Percentiles rank a stretch among this genome's conserved stretches.
Conservation (phyloP, 2,888 invertebrate genomes). For the Cloeon dipterum region DNA sequence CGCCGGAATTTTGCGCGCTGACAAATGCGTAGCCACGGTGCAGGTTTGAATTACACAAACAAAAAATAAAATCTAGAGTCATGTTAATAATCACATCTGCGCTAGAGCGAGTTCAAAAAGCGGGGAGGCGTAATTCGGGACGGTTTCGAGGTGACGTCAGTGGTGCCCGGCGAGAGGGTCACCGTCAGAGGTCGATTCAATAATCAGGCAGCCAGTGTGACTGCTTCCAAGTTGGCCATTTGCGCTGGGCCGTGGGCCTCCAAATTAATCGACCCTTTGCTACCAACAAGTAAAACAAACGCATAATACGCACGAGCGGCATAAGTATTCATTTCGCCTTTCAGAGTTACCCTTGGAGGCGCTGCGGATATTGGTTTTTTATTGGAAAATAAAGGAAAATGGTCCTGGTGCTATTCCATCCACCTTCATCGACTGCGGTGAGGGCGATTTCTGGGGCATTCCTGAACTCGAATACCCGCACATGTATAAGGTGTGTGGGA, state of each 20-base stretch:
- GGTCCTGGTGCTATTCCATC: background rate
- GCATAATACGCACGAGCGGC: too few relatives aligned
- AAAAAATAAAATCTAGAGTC: background rate
- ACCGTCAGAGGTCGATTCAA: constrained; percentile 2
- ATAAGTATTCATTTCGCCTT: too few relatives aligned
- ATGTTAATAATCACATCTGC: too few relatives aligned
- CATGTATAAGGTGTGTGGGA: constrained; percentile 14
- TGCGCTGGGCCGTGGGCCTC: constrained; percentile 15
- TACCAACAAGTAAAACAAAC: background rate
- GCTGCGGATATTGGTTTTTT: constrained; percentile 11
- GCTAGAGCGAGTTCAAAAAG: constrained; percentile 4
- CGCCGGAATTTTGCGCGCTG: constrained; percentile 4
- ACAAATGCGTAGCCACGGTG: constrained; percentile 3
- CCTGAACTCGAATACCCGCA: constrained; percentile 15
- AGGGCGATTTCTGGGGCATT: constrained; percentile 7
- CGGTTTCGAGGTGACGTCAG: constrained; percentile 3
- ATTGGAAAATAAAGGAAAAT: constrained; percentile 5
- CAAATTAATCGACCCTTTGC: background rate
- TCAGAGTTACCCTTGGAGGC: constrained; percentile 12
- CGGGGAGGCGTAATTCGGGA: constrained; percentile 5
- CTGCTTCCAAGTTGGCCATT: constrained; percentile 12
- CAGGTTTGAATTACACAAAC: background rate
- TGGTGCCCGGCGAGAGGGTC: constrained; percentile 4
- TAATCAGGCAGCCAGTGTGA: too few relatives aligned
- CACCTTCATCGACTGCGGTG: constrained; percentile 3